Evolutionary conservation across 2,113 vertebrate genomes (phyloP), one percentile per base, ranked within the genome.

Genomic region (Orycteropus afer): DNA sequence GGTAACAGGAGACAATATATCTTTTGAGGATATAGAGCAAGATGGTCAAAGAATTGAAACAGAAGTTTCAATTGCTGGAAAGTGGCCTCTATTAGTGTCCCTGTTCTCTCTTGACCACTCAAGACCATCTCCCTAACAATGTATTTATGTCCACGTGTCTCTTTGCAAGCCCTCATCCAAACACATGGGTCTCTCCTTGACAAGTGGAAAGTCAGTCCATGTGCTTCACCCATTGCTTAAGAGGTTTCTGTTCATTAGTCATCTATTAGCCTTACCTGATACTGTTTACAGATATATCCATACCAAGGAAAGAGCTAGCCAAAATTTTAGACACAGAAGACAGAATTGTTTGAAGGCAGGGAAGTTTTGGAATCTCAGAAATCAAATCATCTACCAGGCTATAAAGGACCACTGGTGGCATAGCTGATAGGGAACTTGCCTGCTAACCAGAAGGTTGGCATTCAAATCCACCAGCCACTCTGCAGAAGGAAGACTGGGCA

Each of bases 101-200:
- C 14, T 5, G 8, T 17, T 79, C 40, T 73, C 20, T 93, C 47
- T 84, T 91, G 25, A 63, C n/a, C 18, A 42, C 40, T 6, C 14
- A n/a, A 1, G 1, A 2, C 14, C 42, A 34, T 85, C 51, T 49
- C 45, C 12, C 49, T 59, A 47, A 63, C 0, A 63, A 10, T 29
- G 6, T 47, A 11, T 40, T 37, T 22, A 80, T 49, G 12, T 5
- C 23, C 27, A 5, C 20, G n/a, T 14, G 0, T 42, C 5, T 55
- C 53, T 76, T 86, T 90, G 11, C 8, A 67, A 90, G 88, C 13
- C 7, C 22, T 96, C 32, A 59, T 86, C 8, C 15, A 53, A 86
- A 80, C 27, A 42, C 1, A 17, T 6, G 5, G 20, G 10, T 78
- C 53, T 65, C 61, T 49, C 25, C 47, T 80, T 91, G 32, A 51